Evolutionary conservation across 2,888 invertebrate species (phyloP).

Genomic region (Oligia fasciuncula): DNA sequence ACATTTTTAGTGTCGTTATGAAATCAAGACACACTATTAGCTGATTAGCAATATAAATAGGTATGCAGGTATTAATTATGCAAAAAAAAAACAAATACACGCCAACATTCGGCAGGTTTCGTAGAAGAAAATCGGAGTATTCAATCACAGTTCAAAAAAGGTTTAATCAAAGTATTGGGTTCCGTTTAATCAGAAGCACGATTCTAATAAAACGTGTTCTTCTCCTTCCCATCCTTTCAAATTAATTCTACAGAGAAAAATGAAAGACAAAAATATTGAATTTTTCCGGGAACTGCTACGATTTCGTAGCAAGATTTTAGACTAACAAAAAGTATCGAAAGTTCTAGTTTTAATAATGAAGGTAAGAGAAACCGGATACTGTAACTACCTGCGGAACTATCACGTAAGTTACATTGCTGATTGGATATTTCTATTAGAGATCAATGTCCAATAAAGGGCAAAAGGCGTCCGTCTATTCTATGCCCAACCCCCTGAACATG

Average conservation of each 20-base stretch:
- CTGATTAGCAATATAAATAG: not conserved
- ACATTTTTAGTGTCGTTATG: constrained; percentile 13
- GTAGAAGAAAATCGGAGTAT: not conserved
- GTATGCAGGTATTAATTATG: not conserved
- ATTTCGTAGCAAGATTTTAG: not conserved
- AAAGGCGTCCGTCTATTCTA: constrained; percentile 10
- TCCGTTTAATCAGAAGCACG: constrained; percentile 44
- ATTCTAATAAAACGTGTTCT: constrained; percentile 5
- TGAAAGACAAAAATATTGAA: constrained; percentile 5
- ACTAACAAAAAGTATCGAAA: not conserved
- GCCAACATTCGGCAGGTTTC: not conserved
- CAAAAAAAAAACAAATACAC: not conserved
- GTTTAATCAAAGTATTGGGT: constrained; percentile 32
- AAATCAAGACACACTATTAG: not conserved
- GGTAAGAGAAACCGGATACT: not conserved
- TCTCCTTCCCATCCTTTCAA: constrained; percentile 16
- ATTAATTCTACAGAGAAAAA: constrained; percentile 28
- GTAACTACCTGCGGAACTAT: not conserved
- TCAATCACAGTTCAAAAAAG: constrained; percentile 26
- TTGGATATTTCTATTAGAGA: constrained; percentile 44
- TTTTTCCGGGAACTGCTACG: not conserved
- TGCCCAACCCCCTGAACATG: not conserved
- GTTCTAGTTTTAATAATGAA: not conserved
- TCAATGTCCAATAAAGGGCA: constrained; percentile 33
- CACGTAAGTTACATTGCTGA: constrained; percentile 9